Base-by-base conservation (phyloP, 2,797 vertebrate species). In the Jordanella pulchra region DNA sequence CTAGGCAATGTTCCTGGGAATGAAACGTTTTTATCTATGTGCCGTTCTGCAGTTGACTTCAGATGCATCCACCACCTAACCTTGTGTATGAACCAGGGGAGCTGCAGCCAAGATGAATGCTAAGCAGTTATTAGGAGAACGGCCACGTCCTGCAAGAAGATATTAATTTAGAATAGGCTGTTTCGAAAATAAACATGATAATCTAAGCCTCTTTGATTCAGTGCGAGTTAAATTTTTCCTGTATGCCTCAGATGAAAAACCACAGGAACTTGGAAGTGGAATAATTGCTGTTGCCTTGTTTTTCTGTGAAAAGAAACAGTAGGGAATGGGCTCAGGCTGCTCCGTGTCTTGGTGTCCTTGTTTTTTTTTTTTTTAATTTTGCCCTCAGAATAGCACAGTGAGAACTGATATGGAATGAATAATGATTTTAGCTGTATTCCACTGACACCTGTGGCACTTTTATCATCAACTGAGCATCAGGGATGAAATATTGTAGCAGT, bases 271-370 rank as follows among this genome's bases (percentile, higher is more conserved):
- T 71, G 65, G 39, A 84, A 77, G 80, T 60, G 80, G 71, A 89
- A 80, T 91, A 90, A 89, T 86, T 88, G 69, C 84, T 77, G 79
- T 77, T 70, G 78, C 75, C 30, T 65, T 84, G 73, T 81, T 71
- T 85, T 67, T 75, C 53, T 9, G 55, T 67, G 67, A 69, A 32
- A 60, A 56, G 82, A 78, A 88, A 89, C 73, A 42, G 67, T 72
- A 83, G 81, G 83, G 77, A 85, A 84, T 55, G 73, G 80, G 76
- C 82, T 83, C 76, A 28, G 83, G 75, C 78, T 79, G 73, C 84
- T 72, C 25, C 17, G 15, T 3, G 69, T 87, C 75, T 84, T 66
- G 2, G 5, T 77, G 27, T 84, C 76, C 76, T 84, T 89, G 75
- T 82, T 80, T 80, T 78, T 28, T 60, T 27, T 60, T 71, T 53